A percentile compares a stretch with the other conserved stretches of the same genome.
Evolutionary conservation across 1,140 invertebrate species (phyloP).

Genomic region (Megalopta genalis): DNA sequence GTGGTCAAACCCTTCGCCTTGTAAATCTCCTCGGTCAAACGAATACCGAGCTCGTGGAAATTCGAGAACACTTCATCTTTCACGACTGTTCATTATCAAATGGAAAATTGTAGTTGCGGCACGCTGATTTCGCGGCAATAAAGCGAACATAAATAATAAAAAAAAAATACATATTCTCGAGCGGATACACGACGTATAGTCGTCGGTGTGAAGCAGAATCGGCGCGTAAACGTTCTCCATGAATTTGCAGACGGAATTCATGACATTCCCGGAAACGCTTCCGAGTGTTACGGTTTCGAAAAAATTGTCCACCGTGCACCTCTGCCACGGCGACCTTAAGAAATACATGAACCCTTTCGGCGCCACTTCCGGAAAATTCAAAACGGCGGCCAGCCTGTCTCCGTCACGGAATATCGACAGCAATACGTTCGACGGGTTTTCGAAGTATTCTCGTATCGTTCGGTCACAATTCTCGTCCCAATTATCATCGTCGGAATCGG

Average conservation of each 20-base stretch:
- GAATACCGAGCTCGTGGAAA: conserved; percentile 88
- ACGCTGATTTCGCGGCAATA: too few species aligned
- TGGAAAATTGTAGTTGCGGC: conserved; percentile 20
- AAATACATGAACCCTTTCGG: conserved; percentile 86
- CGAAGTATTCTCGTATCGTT: conserved; percentile 83
- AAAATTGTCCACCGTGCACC: conserved; percentile 85
- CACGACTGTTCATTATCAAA: conserved; percentile 59
- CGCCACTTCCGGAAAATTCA: conserved; percentile 80
- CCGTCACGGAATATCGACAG: conserved; percentile 83
- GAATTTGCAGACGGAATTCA: conserved; percentile 83
- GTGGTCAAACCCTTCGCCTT: conserved; percentile 88
- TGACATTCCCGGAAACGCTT: conserved; percentile 83
- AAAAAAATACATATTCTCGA: conserved; percentile 21
- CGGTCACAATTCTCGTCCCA: conserved; percentile 82
- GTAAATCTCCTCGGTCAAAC: conserved; percentile 89
- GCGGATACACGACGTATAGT: conserved; percentile 85
- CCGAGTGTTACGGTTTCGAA: conserved; percentile 86
- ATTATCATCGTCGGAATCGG: conserved; percentile 81
- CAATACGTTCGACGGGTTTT: conserved; percentile 81
- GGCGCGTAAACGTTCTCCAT: conserved; percentile 85
- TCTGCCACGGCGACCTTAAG: conserved; percentile 82
- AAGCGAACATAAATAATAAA: neutral
- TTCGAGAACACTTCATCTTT: conserved; percentile 77
- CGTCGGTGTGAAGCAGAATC: conserved; percentile 81
- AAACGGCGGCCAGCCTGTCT: conserved; percentile 78